Conservation (phyloP, 2,888 invertebrate species). For the Lamellibrachia satsuma region DNA sequence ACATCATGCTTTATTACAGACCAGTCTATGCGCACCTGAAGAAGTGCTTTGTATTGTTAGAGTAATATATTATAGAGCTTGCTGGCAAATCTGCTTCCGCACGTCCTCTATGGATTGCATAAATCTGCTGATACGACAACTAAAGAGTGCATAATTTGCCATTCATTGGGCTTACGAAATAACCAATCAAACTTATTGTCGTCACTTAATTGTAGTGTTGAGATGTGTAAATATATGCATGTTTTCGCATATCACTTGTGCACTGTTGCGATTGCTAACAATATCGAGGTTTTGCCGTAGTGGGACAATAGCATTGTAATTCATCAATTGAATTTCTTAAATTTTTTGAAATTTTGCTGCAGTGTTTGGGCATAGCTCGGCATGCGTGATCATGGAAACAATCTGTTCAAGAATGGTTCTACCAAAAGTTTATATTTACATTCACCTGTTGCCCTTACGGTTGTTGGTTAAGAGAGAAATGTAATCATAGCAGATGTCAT, state of each 20-base stretch:
- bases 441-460: background rate
- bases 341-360: background rate
- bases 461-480: background rate
- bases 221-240: background rate
- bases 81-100: background rate
- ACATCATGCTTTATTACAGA: background rate
- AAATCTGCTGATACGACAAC: background rate
- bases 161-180: background rate
- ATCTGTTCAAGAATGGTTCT: background rate
- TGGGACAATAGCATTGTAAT: background rate
- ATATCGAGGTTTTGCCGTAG: background rate
- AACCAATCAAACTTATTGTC: background rate
- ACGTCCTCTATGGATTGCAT: background rate
- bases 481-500: background rate
- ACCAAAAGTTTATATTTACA: background rate
- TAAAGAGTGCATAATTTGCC: background rate
- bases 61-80: background rate
- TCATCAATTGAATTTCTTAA: background rate
- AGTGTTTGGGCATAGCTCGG: background rate
- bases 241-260: slow-evolving; percentile 7
- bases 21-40: background rate
- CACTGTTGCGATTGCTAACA: background rate
- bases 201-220: slow-evolving; percentile 3
- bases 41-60: background rate
- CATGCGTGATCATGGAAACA: background rate